phyloP scores from a whole-genome alignment of 2,797 vertebrate species.

The Thaleichthys pacificus region DNA sequence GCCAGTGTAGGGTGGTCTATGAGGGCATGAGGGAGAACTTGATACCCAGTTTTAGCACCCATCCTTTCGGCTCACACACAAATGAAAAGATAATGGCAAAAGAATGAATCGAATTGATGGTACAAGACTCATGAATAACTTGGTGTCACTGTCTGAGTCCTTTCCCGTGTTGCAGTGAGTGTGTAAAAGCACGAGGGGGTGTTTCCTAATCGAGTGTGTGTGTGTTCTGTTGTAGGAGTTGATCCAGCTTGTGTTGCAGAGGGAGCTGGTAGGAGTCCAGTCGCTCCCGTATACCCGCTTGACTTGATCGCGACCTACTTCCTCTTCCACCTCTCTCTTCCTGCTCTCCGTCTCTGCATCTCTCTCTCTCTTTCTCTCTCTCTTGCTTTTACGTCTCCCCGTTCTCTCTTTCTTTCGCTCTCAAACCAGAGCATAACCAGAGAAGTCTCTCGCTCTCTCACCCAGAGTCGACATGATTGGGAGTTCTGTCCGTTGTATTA shows the following conservation, averaged over 20 bases:
- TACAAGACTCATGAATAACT: background rate
- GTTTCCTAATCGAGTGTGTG: slow-evolving; percentile 22
- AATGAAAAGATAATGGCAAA: background rate
- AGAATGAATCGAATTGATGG: too few relatives aligned
- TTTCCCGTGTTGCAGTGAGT: background rate
- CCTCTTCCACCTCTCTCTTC: slow-evolving; percentile 42
- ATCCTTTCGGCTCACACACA: background rate
- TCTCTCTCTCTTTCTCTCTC: slow-evolving; percentile 31
- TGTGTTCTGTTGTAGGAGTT: slow-evolving; percentile 80
- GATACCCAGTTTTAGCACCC: background rate
- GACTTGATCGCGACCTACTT: slow-evolving; percentile 30
- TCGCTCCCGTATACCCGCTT: slow-evolving; percentile 47
- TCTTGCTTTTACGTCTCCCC: slow-evolving; percentile 17
- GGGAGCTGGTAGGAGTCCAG: slow-evolving; percentile 83
- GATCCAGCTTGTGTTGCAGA: slow-evolving; percentile 79
- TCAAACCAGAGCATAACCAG: slow-evolving; percentile 52
- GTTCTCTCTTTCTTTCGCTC: slow-evolving; percentile 33
- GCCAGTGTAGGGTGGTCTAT: too few relatives aligned
- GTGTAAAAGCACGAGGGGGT: too few relatives aligned
- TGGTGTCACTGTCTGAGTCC: background rate
- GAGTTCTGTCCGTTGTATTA: too few relatives aligned
- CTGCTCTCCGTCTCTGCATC: slow-evolving; percentile 36
- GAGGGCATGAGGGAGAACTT: background rate
- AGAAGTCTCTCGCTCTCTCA: slow-evolving; percentile 53
- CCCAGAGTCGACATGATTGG: background rate